These are phyloP conservation scores for Polietes domitor DNA, from an alignment of 2,888 invertebrate species.

Conservation along the genomic window DNA sequence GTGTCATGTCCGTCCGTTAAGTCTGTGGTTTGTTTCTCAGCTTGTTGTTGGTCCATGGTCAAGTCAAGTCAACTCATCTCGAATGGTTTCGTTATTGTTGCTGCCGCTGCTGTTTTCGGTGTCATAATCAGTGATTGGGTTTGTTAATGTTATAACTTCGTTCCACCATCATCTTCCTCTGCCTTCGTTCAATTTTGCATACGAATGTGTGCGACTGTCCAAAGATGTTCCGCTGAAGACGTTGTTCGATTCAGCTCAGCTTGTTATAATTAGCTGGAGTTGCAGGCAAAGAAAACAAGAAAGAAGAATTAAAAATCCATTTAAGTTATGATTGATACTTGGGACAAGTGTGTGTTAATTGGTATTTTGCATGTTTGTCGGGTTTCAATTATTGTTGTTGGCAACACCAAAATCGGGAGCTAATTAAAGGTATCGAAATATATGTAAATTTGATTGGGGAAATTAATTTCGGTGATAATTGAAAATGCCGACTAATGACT, in stretches of 20 bases:
- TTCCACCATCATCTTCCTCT: background rate
- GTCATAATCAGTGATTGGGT: conserved; percentile 59
- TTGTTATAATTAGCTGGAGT: background rate
- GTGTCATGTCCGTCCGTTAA: background rate
- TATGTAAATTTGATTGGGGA: conserved; percentile 27
- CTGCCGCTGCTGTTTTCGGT: conserved; percentile 26
- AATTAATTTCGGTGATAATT: conserved; percentile 35
- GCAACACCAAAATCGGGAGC: conserved; percentile 13
- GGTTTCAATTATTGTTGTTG: background rate
- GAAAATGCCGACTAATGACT: conserved; percentile 5
- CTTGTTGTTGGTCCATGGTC: conserved; percentile 49
- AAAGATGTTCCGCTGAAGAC: background rate
- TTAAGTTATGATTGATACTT: conserved; percentile 29
- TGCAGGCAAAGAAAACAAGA: background rate
- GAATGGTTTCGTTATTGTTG: conserved; percentile 20
- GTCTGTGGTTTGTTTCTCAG: conserved; percentile 21
- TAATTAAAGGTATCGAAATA: conserved; percentile 26
- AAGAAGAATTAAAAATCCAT: conserved; percentile 25
- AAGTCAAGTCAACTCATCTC: too few relatives aligned
- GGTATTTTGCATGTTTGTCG: conserved; percentile 23
- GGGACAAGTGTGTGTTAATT: conserved; percentile 5
- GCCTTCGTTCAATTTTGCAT: background rate
- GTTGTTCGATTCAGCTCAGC: background rate
- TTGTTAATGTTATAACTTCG: conserved; percentile 47
- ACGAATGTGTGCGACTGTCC: background rate